Percentiles rank a stretch among this genome's conserved stretches.
Evolutionary conservation across 2,113 vertebrate species (phyloP).

Genomic region (Orthonyx spaldingii): DNA sequence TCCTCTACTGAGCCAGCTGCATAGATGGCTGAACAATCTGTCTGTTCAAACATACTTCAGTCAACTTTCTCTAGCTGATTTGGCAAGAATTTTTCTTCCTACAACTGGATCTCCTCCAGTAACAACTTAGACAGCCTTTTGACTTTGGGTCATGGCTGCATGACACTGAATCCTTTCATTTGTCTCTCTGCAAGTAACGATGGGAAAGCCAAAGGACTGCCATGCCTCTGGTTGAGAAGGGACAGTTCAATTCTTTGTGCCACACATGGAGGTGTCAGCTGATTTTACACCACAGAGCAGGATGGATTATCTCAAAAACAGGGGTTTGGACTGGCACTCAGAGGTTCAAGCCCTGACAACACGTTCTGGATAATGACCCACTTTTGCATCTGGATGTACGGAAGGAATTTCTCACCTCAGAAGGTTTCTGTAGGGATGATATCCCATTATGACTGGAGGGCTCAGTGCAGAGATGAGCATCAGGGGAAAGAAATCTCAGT

Average conservation of each 20-base stretch:
- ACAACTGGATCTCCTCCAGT: constrained; percentile 37
- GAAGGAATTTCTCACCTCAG: neutral
- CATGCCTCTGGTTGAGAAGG: neutral
- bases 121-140: constrained; percentile 37
- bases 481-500: neutral
- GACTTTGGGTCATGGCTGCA: constrained; percentile 3
- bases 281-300: neutral
- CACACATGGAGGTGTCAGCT: neutral
- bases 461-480: neutral
- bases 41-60: constrained; percentile 39
- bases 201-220: neutral
- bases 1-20: constrained; percentile 25
- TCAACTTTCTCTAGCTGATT: constrained; percentile 34
- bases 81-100: constrained; percentile 35
- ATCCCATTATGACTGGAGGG: neutral
- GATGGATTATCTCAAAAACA: neutral
- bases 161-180: constrained; percentile 28
- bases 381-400: neutral
- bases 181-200: neutral
- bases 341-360: neutral
- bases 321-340: neutral
- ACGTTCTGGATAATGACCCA: neutral
- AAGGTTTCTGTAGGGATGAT: neutral
- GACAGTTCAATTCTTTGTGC: neutral
- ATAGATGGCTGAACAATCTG: constrained; percentile 39